Conservation (phyloP, 2,113 vertebrate genomes). For the Eptesicus fuscus region DNA sequence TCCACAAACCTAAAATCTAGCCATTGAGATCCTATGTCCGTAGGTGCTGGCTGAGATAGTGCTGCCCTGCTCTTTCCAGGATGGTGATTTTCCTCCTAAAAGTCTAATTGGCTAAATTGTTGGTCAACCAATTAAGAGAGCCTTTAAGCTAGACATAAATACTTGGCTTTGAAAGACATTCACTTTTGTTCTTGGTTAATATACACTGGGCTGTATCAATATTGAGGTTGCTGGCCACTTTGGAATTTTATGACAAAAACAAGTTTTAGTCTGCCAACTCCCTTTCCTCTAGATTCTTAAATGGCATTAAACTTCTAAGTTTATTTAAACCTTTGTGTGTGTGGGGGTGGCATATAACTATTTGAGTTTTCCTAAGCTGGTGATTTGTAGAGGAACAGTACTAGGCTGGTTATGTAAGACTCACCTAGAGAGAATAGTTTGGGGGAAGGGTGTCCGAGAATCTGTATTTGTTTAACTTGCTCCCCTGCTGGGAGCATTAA, state of each 20-base stretch:
- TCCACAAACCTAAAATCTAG: background rate
- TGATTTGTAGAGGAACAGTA: background rate
- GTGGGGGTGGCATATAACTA: background rate
- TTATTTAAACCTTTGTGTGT: background rate
- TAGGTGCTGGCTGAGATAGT: background rate
- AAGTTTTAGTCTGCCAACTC: background rate
- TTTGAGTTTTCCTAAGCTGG: background rate
- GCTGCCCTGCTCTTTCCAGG: background rate
- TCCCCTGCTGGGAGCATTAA: background rate
- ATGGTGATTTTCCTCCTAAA: background rate
- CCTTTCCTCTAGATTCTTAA: background rate
- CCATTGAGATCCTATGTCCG: background rate
- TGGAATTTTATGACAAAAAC: background rate
- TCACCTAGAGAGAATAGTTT: background rate
- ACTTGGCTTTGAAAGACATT: conserved; percentile 21
- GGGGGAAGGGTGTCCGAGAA: background rate
- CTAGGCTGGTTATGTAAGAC: background rate
- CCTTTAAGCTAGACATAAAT: background rate
- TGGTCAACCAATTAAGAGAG: background rate
- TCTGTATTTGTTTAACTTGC: background rate
- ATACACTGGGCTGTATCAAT: background rate
- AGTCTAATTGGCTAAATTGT: background rate
- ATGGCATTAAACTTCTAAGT: background rate
- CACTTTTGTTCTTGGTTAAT: background rate
- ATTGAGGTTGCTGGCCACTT: background rate